Evolutionary conservation across 2,113 vertebrate genomes (phyloP).

Genomic region (Cynopterus brachyotis): DNA sequence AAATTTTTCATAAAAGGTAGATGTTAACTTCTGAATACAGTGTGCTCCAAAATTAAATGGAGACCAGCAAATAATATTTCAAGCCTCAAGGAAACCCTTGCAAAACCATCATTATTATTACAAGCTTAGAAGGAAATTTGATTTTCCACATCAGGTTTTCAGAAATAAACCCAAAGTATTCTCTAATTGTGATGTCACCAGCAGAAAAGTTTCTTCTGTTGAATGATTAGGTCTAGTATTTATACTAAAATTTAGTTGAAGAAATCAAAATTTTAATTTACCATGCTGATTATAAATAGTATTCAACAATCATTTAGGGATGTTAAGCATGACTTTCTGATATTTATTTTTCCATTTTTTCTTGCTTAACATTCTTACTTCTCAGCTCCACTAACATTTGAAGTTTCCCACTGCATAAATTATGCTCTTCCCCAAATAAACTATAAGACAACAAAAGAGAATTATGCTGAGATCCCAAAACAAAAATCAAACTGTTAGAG

Average conservation of each 20-base stretch:
- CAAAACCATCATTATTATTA: conserved; percentile 37
- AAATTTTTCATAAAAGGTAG: neutral
- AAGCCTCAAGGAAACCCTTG: conserved; percentile 46
- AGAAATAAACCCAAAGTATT: conserved; percentile 33
- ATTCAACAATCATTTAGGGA: conserved; percentile 70
- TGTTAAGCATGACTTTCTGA: neutral
- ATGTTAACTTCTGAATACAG: conserved; percentile 74
- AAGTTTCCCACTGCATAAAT: neutral
- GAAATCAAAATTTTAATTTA: conserved; percentile 38
- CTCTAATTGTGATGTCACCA: conserved; percentile 63
- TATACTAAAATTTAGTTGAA: conserved; percentile 44
- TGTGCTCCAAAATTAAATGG: conserved; percentile 46
- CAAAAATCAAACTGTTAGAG: neutral
- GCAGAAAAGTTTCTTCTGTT: conserved; percentile 59
- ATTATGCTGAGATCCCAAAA: conserved; percentile 4
- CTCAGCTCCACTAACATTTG: neutral
- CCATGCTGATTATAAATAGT: conserved; percentile 62
- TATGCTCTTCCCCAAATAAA: conserved; percentile 34
- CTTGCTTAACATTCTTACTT: neutral
- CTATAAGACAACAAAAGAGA: conserved; percentile 28
- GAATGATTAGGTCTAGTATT: conserved; percentile 45
- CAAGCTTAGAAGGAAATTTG: conserved; percentile 51
- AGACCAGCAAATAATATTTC: neutral
- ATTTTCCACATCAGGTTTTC: conserved; percentile 53
- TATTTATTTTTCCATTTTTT: neutral